Evolutionary conservation across 2,888 invertebrate genomes (phyloP).

Genomic region (Cylindroiulus punctatus): DNA sequence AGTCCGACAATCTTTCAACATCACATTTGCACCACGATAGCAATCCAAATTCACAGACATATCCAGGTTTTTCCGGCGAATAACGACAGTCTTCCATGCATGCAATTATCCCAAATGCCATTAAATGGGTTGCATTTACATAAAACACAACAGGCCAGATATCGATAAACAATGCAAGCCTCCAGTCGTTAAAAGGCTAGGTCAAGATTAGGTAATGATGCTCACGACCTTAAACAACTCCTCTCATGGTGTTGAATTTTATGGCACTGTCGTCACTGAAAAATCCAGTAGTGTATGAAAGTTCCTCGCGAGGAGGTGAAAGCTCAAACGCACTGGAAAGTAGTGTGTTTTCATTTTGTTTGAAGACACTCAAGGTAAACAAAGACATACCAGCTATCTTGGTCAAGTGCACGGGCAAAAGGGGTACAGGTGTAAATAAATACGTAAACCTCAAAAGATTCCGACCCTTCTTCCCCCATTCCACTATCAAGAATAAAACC

Average conservation of each 20-base stretch:
- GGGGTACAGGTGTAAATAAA: neutral
- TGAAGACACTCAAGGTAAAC: neutral
- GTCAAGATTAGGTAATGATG: neutral
- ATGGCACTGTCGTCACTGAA: too few species aligned
- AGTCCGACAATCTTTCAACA: neutral
- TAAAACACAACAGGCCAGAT: neutral
- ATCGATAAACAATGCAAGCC: conserved; percentile 13
- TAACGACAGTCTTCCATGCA: conserved; percentile 3
- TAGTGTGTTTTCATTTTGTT: neutral
- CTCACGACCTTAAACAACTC: neutral
- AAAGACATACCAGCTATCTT: neutral
- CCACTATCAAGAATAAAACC: neutral
- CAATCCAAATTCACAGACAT: neutral
- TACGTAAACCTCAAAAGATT: neutral
- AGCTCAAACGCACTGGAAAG: neutral
- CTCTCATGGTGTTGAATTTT: neutral
- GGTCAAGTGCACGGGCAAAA: neutral
- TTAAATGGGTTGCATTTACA: conserved; percentile 9
- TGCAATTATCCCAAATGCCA: conserved; percentile 2
- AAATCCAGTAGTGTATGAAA: too few species aligned
- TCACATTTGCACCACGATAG: neutral
- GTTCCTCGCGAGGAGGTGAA: neutral
- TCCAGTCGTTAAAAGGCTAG: neutral
- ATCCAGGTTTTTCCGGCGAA: neutral
- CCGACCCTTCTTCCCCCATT: neutral